A percentile compares a stretch with the other conserved stretches of the same genome.
Evolutionary conservation across 2,113 vertebrate species (phyloP).

Genomic region (Crotalus viridis): DNA sequence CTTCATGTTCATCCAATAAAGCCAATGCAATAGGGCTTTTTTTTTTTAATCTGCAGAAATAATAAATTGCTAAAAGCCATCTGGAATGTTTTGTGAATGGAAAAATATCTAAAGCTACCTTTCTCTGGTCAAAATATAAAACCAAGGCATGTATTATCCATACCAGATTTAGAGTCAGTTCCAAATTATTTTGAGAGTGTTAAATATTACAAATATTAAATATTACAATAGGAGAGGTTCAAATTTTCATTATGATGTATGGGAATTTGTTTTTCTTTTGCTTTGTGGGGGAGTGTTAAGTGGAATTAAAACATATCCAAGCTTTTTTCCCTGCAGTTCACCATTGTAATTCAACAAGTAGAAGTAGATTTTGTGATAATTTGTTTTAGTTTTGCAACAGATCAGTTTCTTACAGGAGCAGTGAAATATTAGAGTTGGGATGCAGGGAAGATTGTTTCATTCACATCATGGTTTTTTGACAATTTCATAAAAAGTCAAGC

Average conservation of each 20-base stretch:
- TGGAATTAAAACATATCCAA: background rate
- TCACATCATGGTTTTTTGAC: constrained; percentile 52
- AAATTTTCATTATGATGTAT: background rate
- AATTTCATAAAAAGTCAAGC: constrained; percentile 46
- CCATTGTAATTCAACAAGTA: background rate
- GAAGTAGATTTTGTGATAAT: background rate
- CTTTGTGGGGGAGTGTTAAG: background rate
- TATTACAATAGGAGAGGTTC: background rate
- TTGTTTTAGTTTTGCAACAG: background rate
- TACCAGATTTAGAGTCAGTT: background rate
- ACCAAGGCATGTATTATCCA: background rate
- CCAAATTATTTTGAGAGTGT: background rate
- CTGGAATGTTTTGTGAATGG: background rate
- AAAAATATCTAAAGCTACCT: background rate
- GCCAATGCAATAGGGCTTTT: background rate
- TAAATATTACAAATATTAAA: background rate
- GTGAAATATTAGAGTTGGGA: background rate
- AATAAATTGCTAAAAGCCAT: background rate
- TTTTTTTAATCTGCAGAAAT: background rate
- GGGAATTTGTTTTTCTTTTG: background rate
- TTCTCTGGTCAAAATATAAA: background rate
- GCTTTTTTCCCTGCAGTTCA: background rate
- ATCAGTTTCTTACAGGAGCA: background rate
- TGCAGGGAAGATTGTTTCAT: constrained; percentile 28
- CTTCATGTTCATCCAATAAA: background rate